Percentiles rank a stretch among this genome's conserved stretches.
phyloP scores from a whole-genome alignment of 2,797 vertebrate genomes.

The Vireo griseus region DNA sequence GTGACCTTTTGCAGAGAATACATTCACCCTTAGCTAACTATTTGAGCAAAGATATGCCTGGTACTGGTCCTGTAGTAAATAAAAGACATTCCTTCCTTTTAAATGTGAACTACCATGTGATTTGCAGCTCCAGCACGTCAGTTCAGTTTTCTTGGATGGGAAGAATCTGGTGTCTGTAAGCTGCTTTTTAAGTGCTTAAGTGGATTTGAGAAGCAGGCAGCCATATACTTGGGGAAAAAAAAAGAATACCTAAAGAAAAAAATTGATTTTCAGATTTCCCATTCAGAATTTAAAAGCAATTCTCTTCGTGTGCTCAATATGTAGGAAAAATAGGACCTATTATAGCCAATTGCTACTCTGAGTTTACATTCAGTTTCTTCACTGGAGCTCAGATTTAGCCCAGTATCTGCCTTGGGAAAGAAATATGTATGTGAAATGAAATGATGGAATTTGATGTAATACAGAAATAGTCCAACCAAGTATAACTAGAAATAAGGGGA shows the following conservation, averaged over 20 bases:
- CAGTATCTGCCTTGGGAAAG: background rate
- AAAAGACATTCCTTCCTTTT: conserved; percentile 15
- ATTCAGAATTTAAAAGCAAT: conserved; percentile 37
- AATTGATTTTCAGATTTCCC: background rate
- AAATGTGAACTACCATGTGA: background rate
- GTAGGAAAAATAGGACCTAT: background rate
- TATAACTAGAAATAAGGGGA: background rate
- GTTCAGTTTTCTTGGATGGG: conserved; percentile 5
- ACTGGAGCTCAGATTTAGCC: background rate
- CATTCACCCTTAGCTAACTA: background rate
- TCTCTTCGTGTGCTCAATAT: background rate
- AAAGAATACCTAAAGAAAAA: background rate
- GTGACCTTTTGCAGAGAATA: conserved; percentile 20
- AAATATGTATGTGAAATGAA: background rate
- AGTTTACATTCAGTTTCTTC: conserved; percentile 19
- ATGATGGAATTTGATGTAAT: conserved; percentile 9
- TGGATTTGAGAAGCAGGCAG: conserved; percentile 9
- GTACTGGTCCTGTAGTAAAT: background rate
- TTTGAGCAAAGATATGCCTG: conserved; percentile 14
- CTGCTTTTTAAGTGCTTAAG: conserved; percentile 16
- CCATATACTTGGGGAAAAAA: background rate
- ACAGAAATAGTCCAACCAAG: background rate
- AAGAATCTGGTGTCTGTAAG: background rate
- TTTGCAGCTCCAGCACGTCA: background rate
- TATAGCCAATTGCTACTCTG: background rate